Evolutionary conservation across 2,888 invertebrate species (phyloP).

Genomic region (Tyria jacobaeae): DNA sequence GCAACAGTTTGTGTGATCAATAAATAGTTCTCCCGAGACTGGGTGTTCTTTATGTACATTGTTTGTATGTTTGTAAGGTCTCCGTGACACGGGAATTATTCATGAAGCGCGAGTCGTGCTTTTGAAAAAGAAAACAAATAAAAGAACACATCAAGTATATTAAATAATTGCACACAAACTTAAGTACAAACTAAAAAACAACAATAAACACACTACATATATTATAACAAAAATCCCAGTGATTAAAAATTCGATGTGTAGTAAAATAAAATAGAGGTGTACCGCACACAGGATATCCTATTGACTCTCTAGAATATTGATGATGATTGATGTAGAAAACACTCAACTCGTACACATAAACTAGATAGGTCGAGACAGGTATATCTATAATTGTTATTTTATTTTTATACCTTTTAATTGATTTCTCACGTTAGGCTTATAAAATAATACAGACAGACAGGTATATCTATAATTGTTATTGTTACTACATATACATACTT

Average conservation of each 20-base stretch:
- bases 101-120: no score
- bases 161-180: conserved; percentile 58
- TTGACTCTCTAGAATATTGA: conserved; percentile 18
- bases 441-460: no score
- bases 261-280: conserved; percentile 12
- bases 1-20: no score
- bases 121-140: not conserved
- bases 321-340: no score
- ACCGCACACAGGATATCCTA: not conserved
- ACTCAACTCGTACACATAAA: no score
- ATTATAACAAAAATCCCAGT: conserved; percentile 43
- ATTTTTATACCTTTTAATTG: not conserved
- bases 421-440: no score
- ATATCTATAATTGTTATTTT: not conserved
- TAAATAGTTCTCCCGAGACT: no score
- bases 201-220: conserved; percentile 44
- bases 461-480: no score
- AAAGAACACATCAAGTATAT: conserved; percentile 41
- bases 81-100: not conserved
- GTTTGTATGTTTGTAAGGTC: no score
- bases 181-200: conserved; percentile 55
- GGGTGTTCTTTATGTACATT: no score
- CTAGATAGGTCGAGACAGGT: not conserved
- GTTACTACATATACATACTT: no score
- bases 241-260: conserved; percentile 56